Conservation (phyloP, 2,797 vertebrate genomes). For the Masticophis lateralis region DNA sequence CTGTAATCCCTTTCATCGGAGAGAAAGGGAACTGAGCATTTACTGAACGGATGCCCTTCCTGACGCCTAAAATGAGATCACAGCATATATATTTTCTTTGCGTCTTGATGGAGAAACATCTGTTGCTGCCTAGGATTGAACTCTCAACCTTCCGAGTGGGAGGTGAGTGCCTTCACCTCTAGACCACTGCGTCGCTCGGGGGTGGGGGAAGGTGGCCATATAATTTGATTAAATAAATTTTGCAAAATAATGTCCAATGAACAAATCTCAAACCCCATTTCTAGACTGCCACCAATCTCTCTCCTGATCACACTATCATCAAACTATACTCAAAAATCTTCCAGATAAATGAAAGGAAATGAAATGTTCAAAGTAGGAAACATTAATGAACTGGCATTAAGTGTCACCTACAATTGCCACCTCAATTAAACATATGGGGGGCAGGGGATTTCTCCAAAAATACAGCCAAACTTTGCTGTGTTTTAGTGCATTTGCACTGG, state of each 20-base stretch:
- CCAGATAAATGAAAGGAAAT: neutral
- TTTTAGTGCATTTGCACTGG: neutral
- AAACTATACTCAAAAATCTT: neutral
- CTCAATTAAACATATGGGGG: neutral
- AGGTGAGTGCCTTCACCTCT: neutral
- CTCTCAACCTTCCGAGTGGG: neutral
- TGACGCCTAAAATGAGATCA: neutral
- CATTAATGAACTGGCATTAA: neutral
- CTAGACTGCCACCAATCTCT: neutral
- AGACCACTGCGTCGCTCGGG: rapidly evolving
- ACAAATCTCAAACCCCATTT: neutral
- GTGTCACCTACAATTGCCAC: neutral
- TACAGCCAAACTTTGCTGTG: neutral
- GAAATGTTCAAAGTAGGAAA: neutral
- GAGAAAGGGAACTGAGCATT: too few species aligned
- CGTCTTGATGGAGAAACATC: neutral
- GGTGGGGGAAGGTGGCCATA: neutral
- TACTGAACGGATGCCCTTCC: neutral
- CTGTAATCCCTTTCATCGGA: neutral
- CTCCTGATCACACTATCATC: neutral
- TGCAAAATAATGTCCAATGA: neutral
- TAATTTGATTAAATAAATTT: neutral
- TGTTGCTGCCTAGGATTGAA: neutral
- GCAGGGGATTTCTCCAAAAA: neutral
- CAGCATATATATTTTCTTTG: neutral